A percentile compares a stretch with the other conserved stretches of the same genome.
These are phyloP conservation scores for Neomicropteryx cornuta DNA, from an alignment of 1,140 invertebrate genomes.

Conservation along the genomic window DNA sequence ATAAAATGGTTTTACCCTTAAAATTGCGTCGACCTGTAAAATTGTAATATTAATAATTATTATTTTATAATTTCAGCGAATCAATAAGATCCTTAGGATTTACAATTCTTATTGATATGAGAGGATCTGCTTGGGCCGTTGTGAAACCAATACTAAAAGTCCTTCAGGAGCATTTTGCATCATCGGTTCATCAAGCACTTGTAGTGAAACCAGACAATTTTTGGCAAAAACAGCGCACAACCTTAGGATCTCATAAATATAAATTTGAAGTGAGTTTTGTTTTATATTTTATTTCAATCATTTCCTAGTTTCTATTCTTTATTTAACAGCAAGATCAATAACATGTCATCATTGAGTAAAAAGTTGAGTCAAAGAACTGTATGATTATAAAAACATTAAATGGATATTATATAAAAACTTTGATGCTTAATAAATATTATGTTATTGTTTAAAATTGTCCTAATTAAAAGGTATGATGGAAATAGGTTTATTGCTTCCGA, in stretches of 20 bases:
- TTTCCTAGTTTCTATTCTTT: background rate
- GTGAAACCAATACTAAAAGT: constrained; percentile 96
- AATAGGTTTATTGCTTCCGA: too few species aligned
- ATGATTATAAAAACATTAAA: too few species aligned
- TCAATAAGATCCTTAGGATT: constrained; percentile 82
- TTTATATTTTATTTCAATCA: background rate
- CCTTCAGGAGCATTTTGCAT: constrained; percentile 88
- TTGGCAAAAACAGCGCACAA: constrained; percentile 98
- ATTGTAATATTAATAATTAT: too few species aligned
- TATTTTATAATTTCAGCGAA: constrained; percentile 57
- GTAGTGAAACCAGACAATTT: constrained; percentile 99
- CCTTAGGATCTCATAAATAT: constrained; percentile 93
- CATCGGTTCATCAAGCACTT: constrained; percentile 78
- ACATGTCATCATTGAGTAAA: too few species aligned
- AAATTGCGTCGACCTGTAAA: too few species aligned
- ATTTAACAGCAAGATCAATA: too few species aligned
- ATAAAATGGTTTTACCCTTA: too few species aligned
- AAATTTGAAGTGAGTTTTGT: constrained; percentile 82
- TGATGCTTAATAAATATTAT: too few species aligned
- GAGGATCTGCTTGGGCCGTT: constrained; percentile 82
- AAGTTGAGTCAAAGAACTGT: too few species aligned
- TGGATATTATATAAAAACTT: too few species aligned
- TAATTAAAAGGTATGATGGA: too few species aligned
- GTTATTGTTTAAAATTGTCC: too few species aligned
- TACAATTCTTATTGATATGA: constrained; percentile 93